Conservation (phyloP, 1,140 invertebrate species). For the Calosoma granatense region DNA sequence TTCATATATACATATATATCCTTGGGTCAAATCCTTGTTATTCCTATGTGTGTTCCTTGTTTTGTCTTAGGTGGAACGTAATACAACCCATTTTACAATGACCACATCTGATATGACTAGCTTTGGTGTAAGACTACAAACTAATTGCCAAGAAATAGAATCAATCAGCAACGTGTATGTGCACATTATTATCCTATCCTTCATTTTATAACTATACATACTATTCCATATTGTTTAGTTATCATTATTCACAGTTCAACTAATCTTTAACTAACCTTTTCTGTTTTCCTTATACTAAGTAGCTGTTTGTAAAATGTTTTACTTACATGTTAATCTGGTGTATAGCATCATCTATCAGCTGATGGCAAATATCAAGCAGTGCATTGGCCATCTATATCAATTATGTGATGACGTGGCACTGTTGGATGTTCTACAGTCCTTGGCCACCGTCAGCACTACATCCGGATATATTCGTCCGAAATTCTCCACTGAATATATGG, state of each 20-base stretch:
- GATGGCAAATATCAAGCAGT: conserved; percentile 49
- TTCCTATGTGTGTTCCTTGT: too few species aligned
- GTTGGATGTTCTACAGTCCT: conserved; percentile 64
- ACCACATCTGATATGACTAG: conserved; percentile 67
- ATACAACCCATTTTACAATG: conserved; percentile 53
- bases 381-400: conserved; percentile 66
- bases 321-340: not conserved
- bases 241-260: too few species aligned
- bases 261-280: too few species aligned
- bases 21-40: too few species aligned
- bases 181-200: too few species aligned
- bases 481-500: conserved; percentile 53
- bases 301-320: conserved; percentile 13
- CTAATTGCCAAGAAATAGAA: conserved; percentile 66
- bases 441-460: conserved; percentile 54
- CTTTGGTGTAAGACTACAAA: conserved; percentile 56
- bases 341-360: conserved; percentile 50
- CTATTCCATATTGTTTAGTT: too few species aligned
- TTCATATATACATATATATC: too few species aligned
- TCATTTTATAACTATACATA: too few species aligned
- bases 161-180: conserved; percentile 69
- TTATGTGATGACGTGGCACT: conserved; percentile 69
- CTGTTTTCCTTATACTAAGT: too few species aligned
- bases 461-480: conserved; percentile 57
- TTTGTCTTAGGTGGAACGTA: conserved; percentile 43